Conservation (phyloP, 2,113 vertebrate species). For the Ondatra zibethicus region DNA sequence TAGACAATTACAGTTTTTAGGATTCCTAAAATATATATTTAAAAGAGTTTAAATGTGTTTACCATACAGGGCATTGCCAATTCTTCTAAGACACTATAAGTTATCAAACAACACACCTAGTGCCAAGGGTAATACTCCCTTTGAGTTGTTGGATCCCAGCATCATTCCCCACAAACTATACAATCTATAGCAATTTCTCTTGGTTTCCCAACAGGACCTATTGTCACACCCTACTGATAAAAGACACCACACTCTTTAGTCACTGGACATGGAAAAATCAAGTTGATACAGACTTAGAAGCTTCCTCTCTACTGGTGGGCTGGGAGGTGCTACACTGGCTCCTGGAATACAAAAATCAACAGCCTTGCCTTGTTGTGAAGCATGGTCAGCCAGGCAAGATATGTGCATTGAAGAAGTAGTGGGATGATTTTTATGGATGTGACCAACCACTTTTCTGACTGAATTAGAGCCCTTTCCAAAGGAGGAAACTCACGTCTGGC, state of each 20-base stretch:
- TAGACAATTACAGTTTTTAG: too few species aligned
- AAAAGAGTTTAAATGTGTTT: not conserved
- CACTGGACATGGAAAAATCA: not conserved
- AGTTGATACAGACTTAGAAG: not conserved
- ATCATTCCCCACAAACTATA: not conserved
- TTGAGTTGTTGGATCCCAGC: not conserved
- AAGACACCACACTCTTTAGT: not conserved
- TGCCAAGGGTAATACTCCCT: not conserved
- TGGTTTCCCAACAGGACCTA: not conserved
- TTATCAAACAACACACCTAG: not conserved
- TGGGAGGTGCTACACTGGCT: not conserved
- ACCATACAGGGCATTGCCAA: not conserved
- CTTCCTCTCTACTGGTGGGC: not conserved
- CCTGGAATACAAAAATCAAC: not conserved
- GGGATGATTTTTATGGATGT: not conserved
- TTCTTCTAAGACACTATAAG: not conserved
- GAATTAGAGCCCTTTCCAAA: not conserved
- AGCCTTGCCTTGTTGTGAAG: not conserved
- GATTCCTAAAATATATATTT: not conserved
- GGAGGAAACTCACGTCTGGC: not conserved
- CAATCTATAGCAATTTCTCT: not conserved
- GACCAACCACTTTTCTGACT: not conserved
- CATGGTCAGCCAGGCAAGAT: not conserved
- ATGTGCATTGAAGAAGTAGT: not conserved
- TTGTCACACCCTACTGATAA: not conserved